Conservation (phyloP, 2,888 invertebrate species). For the Nemotelus pantherinus region DNA sequence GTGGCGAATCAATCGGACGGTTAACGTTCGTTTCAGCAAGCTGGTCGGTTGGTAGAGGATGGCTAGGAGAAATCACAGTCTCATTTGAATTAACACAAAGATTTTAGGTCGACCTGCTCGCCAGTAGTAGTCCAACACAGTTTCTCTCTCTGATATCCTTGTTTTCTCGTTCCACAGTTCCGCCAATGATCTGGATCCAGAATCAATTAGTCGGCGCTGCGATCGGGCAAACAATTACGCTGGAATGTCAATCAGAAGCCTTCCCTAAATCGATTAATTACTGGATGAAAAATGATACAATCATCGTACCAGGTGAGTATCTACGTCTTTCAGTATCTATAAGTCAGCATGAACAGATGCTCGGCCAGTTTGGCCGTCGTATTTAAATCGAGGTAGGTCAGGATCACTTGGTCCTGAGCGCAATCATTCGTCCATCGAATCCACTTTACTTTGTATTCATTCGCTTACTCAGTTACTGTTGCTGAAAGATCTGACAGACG, state of each 20-base stretch:
- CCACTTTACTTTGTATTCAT: background rate
- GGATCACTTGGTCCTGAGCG: background rate
- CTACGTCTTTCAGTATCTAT: background rate
- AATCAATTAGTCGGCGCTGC: slow-evolving; percentile 77
- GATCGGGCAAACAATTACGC: slow-evolving; percentile 72
- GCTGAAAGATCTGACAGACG: too few relatives aligned
- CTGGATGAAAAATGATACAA: slow-evolving; percentile 74
- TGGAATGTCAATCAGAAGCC: slow-evolving; percentile 78
- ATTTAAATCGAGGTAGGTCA: background rate
- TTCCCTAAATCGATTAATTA: slow-evolving; percentile 79
- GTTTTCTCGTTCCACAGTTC: slow-evolving; percentile 66
- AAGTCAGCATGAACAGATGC: background rate
- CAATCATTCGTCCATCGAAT: background rate
- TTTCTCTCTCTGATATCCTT: background rate
- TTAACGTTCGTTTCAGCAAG: background rate
- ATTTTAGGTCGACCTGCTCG: slow-evolving; percentile 1
- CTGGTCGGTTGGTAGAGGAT: background rate
- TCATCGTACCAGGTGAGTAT: slow-evolving; percentile 66
- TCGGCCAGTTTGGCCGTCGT: too few relatives aligned
- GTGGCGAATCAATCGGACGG: background rate
- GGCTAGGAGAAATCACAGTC: background rate
- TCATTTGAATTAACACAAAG: slow-evolving; percentile 22
- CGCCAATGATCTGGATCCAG: slow-evolving; percentile 78
- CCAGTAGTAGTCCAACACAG: background rate
- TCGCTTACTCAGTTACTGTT: background rate